A percentile compares a stretch with the other conserved stretches of the same genome.
These are phyloP conservation scores for Chaetops frenatus DNA, from an alignment of 2,113 vertebrate genomes.

Conservation along the genomic window DNA sequence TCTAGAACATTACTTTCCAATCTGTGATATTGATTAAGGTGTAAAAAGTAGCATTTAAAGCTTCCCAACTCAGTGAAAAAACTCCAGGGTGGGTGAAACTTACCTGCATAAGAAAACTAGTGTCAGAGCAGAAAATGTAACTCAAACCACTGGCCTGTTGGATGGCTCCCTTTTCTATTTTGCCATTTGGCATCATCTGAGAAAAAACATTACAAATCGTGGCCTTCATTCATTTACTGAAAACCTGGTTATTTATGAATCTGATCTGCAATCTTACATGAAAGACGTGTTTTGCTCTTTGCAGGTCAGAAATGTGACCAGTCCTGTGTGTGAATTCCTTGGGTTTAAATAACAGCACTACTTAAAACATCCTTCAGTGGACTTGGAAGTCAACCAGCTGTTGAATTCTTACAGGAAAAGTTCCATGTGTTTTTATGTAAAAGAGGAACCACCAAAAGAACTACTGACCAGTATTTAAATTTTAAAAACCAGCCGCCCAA, in stretches of 20 bases:
- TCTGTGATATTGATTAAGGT: neutral
- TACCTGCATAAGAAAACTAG: neutral
- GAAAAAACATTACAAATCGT: neutral
- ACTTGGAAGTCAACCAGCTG: neutral
- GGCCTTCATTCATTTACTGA: neutral
- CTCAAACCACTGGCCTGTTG: neutral
- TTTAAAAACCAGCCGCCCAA: accelerated
- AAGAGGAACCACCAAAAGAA: neutral
- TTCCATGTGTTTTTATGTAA: neutral
- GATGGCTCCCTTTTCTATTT: neutral
- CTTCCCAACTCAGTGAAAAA: neutral
- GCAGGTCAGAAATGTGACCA: neutral
- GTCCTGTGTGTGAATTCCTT: neutral
- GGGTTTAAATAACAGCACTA: neutral
- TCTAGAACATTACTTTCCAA: neutral
- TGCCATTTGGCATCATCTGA: neutral
- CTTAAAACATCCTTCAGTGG: neutral
- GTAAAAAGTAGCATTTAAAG: neutral
- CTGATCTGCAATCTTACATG: neutral
- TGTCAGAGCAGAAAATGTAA: neutral
- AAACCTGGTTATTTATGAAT: neutral
- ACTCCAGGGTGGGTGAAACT: accelerated
- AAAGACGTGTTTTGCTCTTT: neutral
- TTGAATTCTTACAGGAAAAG: neutral
- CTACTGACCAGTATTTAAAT: neutral